Base-by-base conservation (phyloP, 2,113 vertebrate genomes). In the Zootoca vivipara region DNA sequence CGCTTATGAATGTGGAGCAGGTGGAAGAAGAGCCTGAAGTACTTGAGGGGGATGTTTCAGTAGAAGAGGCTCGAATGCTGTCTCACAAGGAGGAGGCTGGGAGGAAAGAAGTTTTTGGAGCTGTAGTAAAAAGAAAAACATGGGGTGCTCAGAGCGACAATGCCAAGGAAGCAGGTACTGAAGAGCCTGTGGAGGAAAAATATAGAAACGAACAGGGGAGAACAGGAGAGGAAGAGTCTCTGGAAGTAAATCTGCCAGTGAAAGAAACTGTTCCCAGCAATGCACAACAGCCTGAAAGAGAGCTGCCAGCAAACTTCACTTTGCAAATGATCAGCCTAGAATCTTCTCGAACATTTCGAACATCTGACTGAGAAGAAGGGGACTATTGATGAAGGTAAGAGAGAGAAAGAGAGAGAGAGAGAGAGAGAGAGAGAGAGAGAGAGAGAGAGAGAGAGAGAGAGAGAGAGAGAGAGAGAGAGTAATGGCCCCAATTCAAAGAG, bases 41-140 rank as follows among this genome's bases (percentile, higher is more conserved):
- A 0, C 15, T 0, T 0, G 1, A 3, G 0, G 77, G 4, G 0
- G 62, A 5, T 7, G 83, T 6, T n/a, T 0, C n/a, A 0, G 0
- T 56, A 2, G 78, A 88, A 1, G 89, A 64, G 18, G 1, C 18
- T 62, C 58, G 20, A 0, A 20, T 64, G 46, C 77, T 85, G 28
- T 80, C 1, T 3, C 52, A 52, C 15, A 15, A 73, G n/a, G 67
- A 0, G 12, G 82, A 42, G 3, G 0, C 12, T 0, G 13, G 83
- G 15, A 84, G 3, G 69, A 38, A 0, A n/a, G 78, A 82, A 15
- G 72, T 62, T 30, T 24, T 58, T 1, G 89, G 52, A 81, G 3
- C 15, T 74, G 15, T 0, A 6, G 40, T 78, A 26, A 3, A 9
- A 6, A 46, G 0, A 10, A 9, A 8, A 78, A 86, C 46, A 26